phyloP scores from a whole-genome alignment of 2,797 vertebrate genomes.

The Macropus fuliginosus region DNA sequence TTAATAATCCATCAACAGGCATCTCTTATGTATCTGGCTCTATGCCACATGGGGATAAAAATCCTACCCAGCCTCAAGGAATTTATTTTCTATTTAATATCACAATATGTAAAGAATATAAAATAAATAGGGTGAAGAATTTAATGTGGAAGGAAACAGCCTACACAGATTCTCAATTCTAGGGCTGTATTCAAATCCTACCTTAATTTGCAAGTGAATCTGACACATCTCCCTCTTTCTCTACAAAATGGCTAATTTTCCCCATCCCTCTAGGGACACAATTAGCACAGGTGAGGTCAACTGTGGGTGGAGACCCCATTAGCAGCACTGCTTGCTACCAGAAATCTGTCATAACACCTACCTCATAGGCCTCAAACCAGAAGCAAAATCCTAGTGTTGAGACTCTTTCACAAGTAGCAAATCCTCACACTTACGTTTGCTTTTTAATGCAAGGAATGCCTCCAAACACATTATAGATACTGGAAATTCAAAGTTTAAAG shows the following conservation, averaged over 20 bases:
- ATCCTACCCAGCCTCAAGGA: neutral
- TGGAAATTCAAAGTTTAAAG: constrained; percentile 68
- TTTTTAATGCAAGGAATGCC: constrained; percentile 73
- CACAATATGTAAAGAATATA: neutral
- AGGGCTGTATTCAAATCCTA: constrained; percentile 24
- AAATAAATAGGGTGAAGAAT: neutral
- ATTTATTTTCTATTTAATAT: neutral
- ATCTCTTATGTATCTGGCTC: neutral
- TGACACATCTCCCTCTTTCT: constrained; percentile 15
- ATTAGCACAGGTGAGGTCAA: constrained; percentile 53
- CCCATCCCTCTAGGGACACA: constrained; percentile 65
- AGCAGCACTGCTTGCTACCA: constrained; percentile 36
- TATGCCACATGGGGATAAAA: neutral
- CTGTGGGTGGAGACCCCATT: neutral
- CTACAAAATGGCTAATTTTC: constrained; percentile 38
- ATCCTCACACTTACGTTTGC: constrained; percentile 64
- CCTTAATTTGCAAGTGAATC: constrained; percentile 46
- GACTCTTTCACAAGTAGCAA: constrained; percentile 55
- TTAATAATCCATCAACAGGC: neutral
- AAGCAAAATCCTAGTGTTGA: constrained; percentile 68
- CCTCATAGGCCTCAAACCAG: constrained; percentile 70
- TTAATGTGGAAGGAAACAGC: neutral
- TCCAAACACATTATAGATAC: constrained; percentile 67
- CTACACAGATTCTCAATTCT: neutral
- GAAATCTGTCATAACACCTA: constrained; percentile 71